Conservation (phyloP, 2,888 invertebrate species). For the Caenorhabditis zanzibari region DNA sequence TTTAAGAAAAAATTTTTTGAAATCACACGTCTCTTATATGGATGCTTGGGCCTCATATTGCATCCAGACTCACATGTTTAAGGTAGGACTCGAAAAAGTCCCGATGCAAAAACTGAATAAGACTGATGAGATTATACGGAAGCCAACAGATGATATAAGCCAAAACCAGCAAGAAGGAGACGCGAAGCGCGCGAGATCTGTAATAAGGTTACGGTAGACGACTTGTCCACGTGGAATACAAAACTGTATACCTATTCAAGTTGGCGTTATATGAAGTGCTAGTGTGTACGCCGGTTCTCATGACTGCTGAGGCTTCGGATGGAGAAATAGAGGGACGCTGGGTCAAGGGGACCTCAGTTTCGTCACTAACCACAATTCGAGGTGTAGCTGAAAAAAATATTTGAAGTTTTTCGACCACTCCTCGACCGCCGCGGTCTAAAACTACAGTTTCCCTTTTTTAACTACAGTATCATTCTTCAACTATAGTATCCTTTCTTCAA, state of each 20-base stretch:
- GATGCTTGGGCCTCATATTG: too few relatives aligned
- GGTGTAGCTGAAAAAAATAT: constrained; percentile 65
- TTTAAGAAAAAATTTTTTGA: too few relatives aligned
- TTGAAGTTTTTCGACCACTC: background rate
- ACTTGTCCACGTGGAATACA: background rate
- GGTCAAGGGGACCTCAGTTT: constrained; percentile 70
- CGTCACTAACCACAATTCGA: constrained; percentile 73
- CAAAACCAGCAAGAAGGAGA: constrained; percentile 79
- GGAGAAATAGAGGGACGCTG: constrained; percentile 69
- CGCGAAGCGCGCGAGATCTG: constrained; percentile 81
- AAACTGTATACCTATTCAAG: constrained; percentile 69
- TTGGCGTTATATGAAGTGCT: constrained; percentile 76
- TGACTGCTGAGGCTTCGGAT: constrained; percentile 70
- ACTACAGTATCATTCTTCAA: too few relatives aligned
- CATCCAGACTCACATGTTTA: constrained; percentile 58
- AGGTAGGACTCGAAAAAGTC: constrained; percentile 70
- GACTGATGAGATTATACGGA: constrained; percentile 80
- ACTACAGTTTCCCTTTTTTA: too few relatives aligned
- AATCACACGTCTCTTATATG: too few relatives aligned
- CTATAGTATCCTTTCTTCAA: too few relatives aligned
- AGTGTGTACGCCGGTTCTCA: constrained; percentile 73
- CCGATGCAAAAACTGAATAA: constrained; percentile 79
- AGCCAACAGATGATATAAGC: constrained; percentile 83
- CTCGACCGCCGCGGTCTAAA: too few relatives aligned
- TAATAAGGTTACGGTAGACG: background rate